Conservation (phyloP, 2,888 invertebrate species). For the Xestoiulus laeticollis region DNA sequence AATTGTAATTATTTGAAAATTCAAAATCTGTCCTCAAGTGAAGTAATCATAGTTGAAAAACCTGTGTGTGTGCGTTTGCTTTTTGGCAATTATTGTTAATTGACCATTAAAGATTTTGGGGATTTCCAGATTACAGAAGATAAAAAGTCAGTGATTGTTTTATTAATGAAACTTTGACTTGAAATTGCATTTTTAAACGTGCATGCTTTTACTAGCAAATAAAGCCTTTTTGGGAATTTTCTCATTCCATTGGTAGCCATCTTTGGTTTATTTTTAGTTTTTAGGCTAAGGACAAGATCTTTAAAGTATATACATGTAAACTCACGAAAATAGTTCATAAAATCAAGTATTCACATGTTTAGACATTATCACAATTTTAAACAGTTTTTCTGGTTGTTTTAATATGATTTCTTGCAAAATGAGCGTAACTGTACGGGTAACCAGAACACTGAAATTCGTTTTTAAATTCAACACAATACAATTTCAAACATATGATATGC, state of each 20-base stretch:
- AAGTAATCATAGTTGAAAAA: neutral
- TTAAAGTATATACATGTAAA: too few species aligned
- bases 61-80: neutral
- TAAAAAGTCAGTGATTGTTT: neutral
- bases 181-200: neutral
- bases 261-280: neutral
- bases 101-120: neutral
- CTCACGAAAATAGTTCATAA: too few species aligned
- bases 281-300: too few species aligned
- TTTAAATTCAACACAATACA: too few species aligned
- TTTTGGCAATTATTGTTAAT: neutral
- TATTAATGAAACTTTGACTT: neutral
- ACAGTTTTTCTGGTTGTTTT: too few species aligned
- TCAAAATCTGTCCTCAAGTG: neutral
- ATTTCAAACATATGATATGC: too few species aligned
- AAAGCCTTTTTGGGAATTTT: neutral
- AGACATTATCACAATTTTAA: too few species aligned
- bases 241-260: neutral
- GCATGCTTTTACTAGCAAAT: slow-evolving; percentile 6
- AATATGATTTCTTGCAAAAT: too few species aligned
- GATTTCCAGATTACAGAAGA: neutral
- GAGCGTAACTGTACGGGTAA: too few species aligned
- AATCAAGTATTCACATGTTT: too few species aligned
- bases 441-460: too few species aligned
- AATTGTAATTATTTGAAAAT: too few species aligned